Evolutionary conservation across 2,113 vertebrate genomes (phyloP), one percentile per base, ranked within the genome.

Genomic region (Paraplagusia blochii): DNA sequence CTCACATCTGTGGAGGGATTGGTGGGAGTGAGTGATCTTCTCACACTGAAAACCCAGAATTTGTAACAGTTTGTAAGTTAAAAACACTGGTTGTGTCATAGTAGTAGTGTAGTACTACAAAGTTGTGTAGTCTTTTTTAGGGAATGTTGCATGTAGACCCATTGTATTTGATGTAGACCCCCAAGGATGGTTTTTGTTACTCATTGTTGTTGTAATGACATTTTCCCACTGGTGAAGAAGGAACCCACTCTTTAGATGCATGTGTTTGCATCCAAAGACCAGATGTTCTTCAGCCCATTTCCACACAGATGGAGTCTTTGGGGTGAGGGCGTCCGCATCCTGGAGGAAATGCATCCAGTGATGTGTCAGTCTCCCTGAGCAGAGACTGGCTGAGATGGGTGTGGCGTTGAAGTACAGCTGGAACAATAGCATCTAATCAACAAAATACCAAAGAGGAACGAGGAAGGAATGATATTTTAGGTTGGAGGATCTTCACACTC

Each of bases 371-470:
- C 54, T 82, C 69, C 61, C 36, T 22, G 58, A 39, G 55, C 68
- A 63, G 60, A 36, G 22, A 7, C 43, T 58, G 34, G 58, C 22
- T 19, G 44, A 59, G 46, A 59, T 43, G 42, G 47, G 67, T 53
- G 65, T 79, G 77, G 79, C 81, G 53, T 82, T 66, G 49, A 58
- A 69, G 56, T 19, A 52, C 29, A 66, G 50, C 42, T 35, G 13
- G 63, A 43, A 77, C 57, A 58, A 72, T 22, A 4, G 55, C 53
- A 70, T 63, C 69, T 74, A 69, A 52, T 85, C 78, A 87, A 79
- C 81, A 80, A 60, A 87, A 82, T 77, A 74, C 72, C 74, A 79
- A 68, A 80, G 56, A 62, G 68, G 61, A 70, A 77, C 67, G 77
- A 82, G 71, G 62, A 63, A 42, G 52, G 48, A 65, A 64, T 54